Evolutionary conservation across 2,797 vertebrate genomes (phyloP), one percentile per base, ranked within the genome.

Genomic region (Odontamblyopus rebecca): DNA sequence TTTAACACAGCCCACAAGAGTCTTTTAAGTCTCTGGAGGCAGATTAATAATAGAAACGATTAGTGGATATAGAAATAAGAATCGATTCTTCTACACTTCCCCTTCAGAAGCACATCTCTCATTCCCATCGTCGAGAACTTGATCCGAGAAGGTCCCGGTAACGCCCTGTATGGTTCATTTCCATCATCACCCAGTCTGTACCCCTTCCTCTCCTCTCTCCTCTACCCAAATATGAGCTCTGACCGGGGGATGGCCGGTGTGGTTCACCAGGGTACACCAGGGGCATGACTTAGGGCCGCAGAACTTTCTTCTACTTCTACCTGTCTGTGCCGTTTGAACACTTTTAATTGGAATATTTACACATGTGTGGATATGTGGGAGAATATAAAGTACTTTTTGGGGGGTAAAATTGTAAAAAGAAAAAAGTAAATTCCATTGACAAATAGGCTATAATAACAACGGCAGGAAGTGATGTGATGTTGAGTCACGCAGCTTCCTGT

Each of bases 201-300:
- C 57, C 27, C 27, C 54, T 8, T 7, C 19, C n/a, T 18, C 9
- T 23, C 19, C n/a, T 9, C 7, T 11, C n/a, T 12, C 9, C 54
- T 26, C 54, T 56, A 23, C n/a, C 23, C n/a, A 19, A 54, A 23
- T n/a, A 54, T 15, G 56, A 59, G 26, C 56, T 26, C 23, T 15
- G 53, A n/a, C 56, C 15, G 23, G 56, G 23, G 23, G 23, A 23
- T 23, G 53, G 23, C 23, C 27, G 23, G 56, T 15, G 26, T 6
- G 56, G 9, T 27, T 11, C 56, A n/a, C n/a, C n/a, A n/a, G 54
- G 19, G 71, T 30, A 72, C 77, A 76, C 61, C 66, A 44, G 26
- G 69, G 82, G 61, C 63, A 60, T 35, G 53, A 66, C 62, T 68
- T 71, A 77, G 78, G 67, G 41, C 54, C 62, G 59, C 67, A 85